These are phyloP conservation scores for Drosophila longiperda DNA, from an alignment of 2,888 invertebrate species.

Conservation along the genomic window DNA sequence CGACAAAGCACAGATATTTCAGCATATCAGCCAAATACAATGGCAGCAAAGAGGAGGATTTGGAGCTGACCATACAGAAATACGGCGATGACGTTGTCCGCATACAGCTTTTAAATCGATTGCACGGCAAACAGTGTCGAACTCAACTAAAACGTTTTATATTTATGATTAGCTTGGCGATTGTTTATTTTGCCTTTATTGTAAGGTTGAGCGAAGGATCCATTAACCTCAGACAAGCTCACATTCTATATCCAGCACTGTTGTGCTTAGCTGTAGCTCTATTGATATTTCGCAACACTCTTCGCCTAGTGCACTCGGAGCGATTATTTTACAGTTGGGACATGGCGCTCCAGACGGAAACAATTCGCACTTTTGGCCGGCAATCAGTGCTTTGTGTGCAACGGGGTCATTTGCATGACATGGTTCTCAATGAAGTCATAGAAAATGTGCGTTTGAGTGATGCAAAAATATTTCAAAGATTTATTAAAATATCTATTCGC, in stretches of 20 bases:
- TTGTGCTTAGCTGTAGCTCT: conserved; percentile 36
- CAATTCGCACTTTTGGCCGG: conserved; percentile 77
- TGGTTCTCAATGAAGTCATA: conserved; percentile 85
- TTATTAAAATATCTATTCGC: conserved; percentile 34
- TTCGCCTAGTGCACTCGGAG: conserved; percentile 75
- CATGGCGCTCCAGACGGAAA: conserved; percentile 83
- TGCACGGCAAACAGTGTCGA: conserved; percentile 53
- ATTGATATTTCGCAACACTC: conserved; percentile 54
- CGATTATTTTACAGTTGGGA: conserved; percentile 74
- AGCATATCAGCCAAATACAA: conserved; percentile 62
- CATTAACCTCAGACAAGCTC: conserved; percentile 24
- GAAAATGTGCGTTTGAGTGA: conserved; percentile 80
- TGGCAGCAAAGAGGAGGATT: conserved; percentile 57
- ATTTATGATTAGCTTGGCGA: conserved; percentile 34
- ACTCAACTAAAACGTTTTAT: conserved; percentile 51
- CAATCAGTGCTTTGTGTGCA: conserved; percentile 82
- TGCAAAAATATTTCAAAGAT: neutral
- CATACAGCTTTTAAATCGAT: conserved; percentile 67
- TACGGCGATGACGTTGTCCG: conserved; percentile 71
- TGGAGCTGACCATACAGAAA: conserved; percentile 62
- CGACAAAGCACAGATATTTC: conserved; percentile 55
- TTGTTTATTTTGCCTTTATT: conserved; percentile 40
- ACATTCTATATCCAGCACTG: conserved; percentile 48
- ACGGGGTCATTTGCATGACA: conserved; percentile 81
- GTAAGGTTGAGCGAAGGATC: conserved; percentile 7